Evolutionary conservation across 2,797 vertebrate genomes (phyloP).

Genomic region (Sparidentex hasta): DNA sequence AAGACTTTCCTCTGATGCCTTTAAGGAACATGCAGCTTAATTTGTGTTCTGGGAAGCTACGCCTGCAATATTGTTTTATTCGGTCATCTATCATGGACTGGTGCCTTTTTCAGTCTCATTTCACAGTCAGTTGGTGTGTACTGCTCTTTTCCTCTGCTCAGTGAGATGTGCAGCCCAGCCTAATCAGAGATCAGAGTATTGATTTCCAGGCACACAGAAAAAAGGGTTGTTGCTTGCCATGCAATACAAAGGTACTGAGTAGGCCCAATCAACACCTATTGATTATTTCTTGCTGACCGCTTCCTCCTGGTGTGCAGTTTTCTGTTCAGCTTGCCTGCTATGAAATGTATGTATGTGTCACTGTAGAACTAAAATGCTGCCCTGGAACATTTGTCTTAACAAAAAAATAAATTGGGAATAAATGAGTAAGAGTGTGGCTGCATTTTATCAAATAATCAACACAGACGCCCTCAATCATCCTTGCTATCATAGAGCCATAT

Average conservation of each 20-base stretch:
- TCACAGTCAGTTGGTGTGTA: constrained; percentile 55
- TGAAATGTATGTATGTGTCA: constrained; percentile 33
- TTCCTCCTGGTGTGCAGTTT: constrained; percentile 61
- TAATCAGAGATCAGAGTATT: constrained; percentile 76
- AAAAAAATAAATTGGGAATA: constrained; percentile 54
- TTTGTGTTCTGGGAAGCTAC: constrained; percentile 56
- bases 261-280: constrained; percentile 79
- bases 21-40: constrained; percentile 30
- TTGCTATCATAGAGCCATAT: constrained; percentile 46
- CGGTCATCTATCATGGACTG: constrained; percentile 51
- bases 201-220: constrained; percentile 67
- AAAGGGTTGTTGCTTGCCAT: constrained; percentile 69
- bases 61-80: constrained; percentile 55
- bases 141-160: constrained; percentile 70
- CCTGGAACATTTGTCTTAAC: constrained; percentile 53
- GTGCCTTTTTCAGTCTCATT: constrained; percentile 62
- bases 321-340: constrained; percentile 33
- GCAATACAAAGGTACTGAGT: constrained; percentile 77
- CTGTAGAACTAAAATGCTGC: constrained; percentile 31
- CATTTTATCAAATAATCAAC: constrained; percentile 77
- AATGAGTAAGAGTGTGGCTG: constrained; percentile 52
- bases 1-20: constrained; percentile 18
- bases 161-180: constrained; percentile 64
- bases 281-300: constrained; percentile 72
- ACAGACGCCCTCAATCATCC: constrained; percentile 58